Evolutionary conservation across 1,140 invertebrate genomes (phyloP), one percentile per base, ranked within the genome.

Genomic region (Ceratina australensis): DNA sequence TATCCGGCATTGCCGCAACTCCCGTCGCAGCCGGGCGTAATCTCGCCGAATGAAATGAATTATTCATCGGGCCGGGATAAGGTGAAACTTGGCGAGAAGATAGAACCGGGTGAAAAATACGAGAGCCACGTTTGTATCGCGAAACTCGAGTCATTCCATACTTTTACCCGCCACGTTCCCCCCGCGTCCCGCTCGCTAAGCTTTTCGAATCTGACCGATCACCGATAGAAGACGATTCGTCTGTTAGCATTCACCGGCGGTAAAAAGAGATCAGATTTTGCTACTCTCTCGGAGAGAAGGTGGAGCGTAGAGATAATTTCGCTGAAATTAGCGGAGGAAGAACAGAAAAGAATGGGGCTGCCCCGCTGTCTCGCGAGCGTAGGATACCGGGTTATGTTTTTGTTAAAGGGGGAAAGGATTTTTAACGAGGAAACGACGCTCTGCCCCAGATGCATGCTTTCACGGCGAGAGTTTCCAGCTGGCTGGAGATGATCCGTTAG

Each of bases 1-100:
- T 15, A 7, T 26, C 7, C 54, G 8, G 7, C 28, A 10, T 13
- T n/a, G 54, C 4, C n/a, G 24, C 66, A 65, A 22, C 20, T 28
- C 24, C 49, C 33, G 33, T 42, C 33, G 26, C 47, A 13, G 59
- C 59, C 33, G 28, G 75, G 71, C 69, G 78, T 86, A 82, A 88
- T 87, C 84, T 80, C 72, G 73, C 75, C 66, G 87, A 90, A 90
- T 89, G 87, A 90, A 90, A 90, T 90, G 89, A 90, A 90, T 90
- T 86, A 90, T 90, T 90, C 87, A 90, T 89, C 72, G 72, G 81
- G 86, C 67, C 82, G 68, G 86, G 74, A 83, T 80, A 50, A 24
- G 64, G 85, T 80, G 82, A 86, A 86, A 83, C 83, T 69, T 72
- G 56, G 1, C 16, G 65, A 65, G 20, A 66, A 66, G 59, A 65